Evolutionary conservation across 2,888 invertebrate species (phyloP).

Genomic region (Netelia fuscicornis): DNA sequence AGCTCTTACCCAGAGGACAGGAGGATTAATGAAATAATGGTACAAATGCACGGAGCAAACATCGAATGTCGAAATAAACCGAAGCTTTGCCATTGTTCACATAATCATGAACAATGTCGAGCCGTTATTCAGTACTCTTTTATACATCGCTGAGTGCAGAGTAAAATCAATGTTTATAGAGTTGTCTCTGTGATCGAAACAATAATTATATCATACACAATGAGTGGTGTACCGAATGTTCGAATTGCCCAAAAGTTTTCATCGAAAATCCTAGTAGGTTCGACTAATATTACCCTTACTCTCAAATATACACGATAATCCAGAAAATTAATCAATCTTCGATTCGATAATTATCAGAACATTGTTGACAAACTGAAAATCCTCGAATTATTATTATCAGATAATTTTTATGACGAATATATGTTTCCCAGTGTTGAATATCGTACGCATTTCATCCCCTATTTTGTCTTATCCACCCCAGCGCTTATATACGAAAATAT

Average conservation of each 20-base stretch:
- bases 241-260: too few species aligned
- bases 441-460: background rate
- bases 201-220: background rate
- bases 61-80: constrained; percentile 17
- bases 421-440: background rate
- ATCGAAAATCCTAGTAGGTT: too few species aligned
- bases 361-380: background rate
- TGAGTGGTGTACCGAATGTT: too few species aligned
- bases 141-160: background rate
- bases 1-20: background rate
- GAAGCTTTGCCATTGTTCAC: background rate
- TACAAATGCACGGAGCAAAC: background rate
- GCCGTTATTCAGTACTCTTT: background rate
- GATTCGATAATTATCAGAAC: background rate
- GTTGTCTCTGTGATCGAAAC: background rate
- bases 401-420: background rate
- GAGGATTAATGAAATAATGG: constrained; percentile 37
- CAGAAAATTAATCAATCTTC: background rate
- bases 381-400: too few species aligned
- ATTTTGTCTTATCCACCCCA: too few species aligned
- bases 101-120: background rate
- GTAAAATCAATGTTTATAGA: constrained; percentile 38
- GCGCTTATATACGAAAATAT: background rate
- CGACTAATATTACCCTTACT: too few species aligned
- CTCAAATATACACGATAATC: too few species aligned